Base-by-base conservation (phyloP, 2,113 vertebrate species). In the Rhombomys opimus region DNA sequence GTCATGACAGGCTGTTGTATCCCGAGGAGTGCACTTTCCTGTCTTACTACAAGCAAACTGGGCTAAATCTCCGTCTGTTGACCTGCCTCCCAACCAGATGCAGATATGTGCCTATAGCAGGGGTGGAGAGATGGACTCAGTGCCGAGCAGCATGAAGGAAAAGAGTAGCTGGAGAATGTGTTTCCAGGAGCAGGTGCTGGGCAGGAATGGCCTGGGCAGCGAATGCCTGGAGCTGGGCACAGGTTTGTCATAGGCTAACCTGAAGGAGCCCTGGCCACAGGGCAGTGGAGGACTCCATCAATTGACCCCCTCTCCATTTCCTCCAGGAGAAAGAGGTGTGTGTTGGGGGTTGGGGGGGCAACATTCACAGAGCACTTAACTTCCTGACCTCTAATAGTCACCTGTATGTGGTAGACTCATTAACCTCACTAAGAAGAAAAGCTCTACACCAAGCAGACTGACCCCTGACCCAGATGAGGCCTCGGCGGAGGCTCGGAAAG, bases 21-120 rank as follows among this genome's bases (percentile, higher is more conserved):
- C 38, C 87, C 73, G 72, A 5, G 0, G 27, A 22, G 82, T 54
- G 41, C 27, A 17, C 20, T 75, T 61, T 30, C 61, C 41, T 91
- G 85, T 6, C 70, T 70, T 54, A 65, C 63, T 4, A 61, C n/a
- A 73, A 25, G 80, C 12, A 54, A 50, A 73, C 2, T 20, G 35
- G 50, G 81, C 67, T 77, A 96, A 92, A 90, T 27, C 81, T 54
- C 30, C 77, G n/a, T 41, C 59, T 84, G 73, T 57, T 41, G 54
- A 68, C 5, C 14, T 13, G 8, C 27, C 23, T 22, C 5, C n/a
- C 17, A n/a, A 8, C n/a, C 20, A 41, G 4, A 25, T 5, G 46
- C 65, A 94, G 90, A 75, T 76, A n/a, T 46, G 5, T 80, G 18
- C 38, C 35, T 27, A 15, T 11, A 38, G 75, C 65, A 14, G 18